Evolutionary conservation across 2,113 vertebrate genomes (phyloP), one percentile per base, ranked within the genome.

Genomic region (Panurus biarmicus): DNA sequence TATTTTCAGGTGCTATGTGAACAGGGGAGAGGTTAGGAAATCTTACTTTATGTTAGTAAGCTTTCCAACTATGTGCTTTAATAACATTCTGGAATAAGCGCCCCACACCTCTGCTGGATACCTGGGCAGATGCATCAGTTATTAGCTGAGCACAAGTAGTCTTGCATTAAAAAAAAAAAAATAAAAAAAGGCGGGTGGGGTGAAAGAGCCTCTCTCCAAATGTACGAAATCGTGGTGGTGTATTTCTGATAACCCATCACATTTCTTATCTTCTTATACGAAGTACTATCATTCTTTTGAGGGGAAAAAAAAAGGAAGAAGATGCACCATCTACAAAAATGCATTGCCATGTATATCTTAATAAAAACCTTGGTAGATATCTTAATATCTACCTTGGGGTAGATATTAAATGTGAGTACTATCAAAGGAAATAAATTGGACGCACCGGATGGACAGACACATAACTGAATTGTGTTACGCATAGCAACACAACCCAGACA

Each of bases 1-100:
- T 95, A 96, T 93, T 95, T 95, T 86, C 76, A 80, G 88, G 54
- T 66, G 47, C 64, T 88, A 31, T 36, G 54, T 19, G 74, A 84
- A 86, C 51, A 95, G 73, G 38, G 38, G 62, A 82, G 61, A 89
- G 75, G 38, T 70, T 89, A 91, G 57, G 69, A 91, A 84, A 93
- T 79, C 54, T 81, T 45, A 53, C 67, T 94, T 74, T 62, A 67
- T 91, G 25, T 73, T 93, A 89, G 79, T 89, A 93, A 91, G 64
- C 82, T 74, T 70, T 95, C 71, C 69, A 90, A 81, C 33, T 75
- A 66, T 58, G 60, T 42, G 31, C 51, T 87, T 93, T 77, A 90
- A 74, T 67, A 77, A 69, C n/a, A 78, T 72, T 67, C 44, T 60
- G 54, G 60, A 87, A 85, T 48, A 91, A 94, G 84, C 77, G 76